phyloP scores from a whole-genome alignment of 2,113 vertebrate species.

The Chaetops frenatus region DNA sequence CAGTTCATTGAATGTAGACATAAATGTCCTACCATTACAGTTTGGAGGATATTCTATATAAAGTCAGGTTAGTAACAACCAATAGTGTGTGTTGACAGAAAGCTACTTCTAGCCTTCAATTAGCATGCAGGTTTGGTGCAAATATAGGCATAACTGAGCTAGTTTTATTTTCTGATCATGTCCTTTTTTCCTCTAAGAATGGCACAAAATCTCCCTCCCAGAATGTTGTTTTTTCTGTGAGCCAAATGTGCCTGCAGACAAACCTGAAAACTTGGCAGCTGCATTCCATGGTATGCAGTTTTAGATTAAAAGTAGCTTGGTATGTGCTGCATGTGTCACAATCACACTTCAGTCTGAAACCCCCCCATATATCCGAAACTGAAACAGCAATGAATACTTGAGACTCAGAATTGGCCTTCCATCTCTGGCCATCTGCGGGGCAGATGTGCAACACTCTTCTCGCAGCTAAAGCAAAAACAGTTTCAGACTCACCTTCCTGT shows the following conservation, averaged over 20 bases:
- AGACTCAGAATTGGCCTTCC: neutral
- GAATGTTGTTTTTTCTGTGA: neutral
- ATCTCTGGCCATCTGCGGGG: neutral
- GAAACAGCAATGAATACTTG: neutral
- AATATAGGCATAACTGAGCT: neutral
- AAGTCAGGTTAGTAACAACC: neutral
- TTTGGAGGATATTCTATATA: neutral
- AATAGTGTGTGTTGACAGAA: neutral
- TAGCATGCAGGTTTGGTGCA: neutral
- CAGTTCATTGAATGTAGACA: neutral
- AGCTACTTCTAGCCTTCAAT: neutral
- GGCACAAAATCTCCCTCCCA: neutral
- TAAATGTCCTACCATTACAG: neutral
- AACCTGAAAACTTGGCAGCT: neutral
- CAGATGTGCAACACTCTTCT: neutral
- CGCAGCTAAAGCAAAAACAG: neutral
- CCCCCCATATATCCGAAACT: neutral
- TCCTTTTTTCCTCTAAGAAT: neutral
- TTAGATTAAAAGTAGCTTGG: neutral
- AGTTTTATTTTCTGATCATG: neutral
- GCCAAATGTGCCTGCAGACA: neutral
- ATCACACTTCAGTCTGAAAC: neutral
- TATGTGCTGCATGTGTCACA: neutral
- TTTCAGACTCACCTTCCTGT: constrained; percentile 7
- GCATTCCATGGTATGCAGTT: neutral